phyloP scores from a whole-genome alignment of 2,797 vertebrate species.

The Lepilemur ruficaudatus region DNA sequence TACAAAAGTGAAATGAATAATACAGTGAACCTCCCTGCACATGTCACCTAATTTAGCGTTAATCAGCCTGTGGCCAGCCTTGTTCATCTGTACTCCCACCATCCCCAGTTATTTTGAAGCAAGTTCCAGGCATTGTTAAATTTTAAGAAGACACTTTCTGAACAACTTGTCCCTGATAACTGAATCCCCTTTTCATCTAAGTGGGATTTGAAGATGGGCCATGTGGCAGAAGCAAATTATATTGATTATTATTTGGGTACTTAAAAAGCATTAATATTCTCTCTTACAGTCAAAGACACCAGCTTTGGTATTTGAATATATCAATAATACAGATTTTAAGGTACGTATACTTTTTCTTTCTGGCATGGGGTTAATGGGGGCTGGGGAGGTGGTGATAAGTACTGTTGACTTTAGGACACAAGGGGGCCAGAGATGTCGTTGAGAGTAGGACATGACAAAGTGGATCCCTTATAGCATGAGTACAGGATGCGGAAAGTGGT shows the following conservation, averaged over 20 bases:
- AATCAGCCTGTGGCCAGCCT: not conserved
- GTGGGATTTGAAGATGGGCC: slow-evolving; percentile 10
- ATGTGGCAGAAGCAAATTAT: not conserved
- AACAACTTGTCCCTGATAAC: not conserved
- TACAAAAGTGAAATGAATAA: not conserved
- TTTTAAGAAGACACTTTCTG: slow-evolving; percentile 27
- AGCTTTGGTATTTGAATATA: slow-evolving; percentile 99
- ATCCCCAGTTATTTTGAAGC: not conserved
- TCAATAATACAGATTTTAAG: slow-evolving; percentile 99
- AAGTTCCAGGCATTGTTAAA: not conserved
- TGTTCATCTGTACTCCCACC: not conserved
- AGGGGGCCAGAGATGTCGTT: not conserved
- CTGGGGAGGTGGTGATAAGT: not conserved
- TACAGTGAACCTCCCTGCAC: not conserved
- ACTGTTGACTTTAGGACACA: not conserved
- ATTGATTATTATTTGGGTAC: slow-evolving; percentile 44
- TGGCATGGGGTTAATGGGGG: not conserved
- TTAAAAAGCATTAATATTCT: slow-evolving; percentile 73
- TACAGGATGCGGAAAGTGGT: slow-evolving; percentile 22
- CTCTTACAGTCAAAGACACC: slow-evolving; percentile 97
- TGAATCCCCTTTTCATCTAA: slow-evolving; percentile 32
- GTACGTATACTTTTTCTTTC: slow-evolving; percentile 84
- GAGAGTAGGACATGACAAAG: not conserved
- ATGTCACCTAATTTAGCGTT: not conserved
- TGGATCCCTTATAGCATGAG: not conserved